phyloP scores from a whole-genome alignment of 2,888 invertebrate genomes.

The Gymnocheta viridis region DNA sequence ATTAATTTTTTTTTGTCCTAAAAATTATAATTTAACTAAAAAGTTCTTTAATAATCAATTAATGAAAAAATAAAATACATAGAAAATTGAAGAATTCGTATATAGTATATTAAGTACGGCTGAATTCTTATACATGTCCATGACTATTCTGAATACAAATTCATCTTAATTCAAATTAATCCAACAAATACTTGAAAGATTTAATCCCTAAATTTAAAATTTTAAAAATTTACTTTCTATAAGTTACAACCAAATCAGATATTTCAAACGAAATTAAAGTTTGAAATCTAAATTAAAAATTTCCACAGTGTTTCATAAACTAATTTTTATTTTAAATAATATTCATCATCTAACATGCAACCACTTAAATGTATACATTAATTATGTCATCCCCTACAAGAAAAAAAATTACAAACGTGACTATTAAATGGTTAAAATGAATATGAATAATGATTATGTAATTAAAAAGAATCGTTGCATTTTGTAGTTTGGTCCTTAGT shows the following conservation, averaged over 20 bases:
- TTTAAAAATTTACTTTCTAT: neutral
- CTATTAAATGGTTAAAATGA: conserved; percentile 64
- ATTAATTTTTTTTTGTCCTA: too few relatives aligned
- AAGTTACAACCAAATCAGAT: neutral
- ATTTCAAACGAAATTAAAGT: neutral
- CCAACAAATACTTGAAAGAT: too few relatives aligned
- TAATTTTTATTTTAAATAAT: neutral
- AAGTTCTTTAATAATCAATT: too few relatives aligned
- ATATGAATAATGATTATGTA: conserved; percentile 66
- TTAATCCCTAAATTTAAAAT: too few relatives aligned
- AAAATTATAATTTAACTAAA: too few relatives aligned
- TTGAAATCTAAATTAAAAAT: neutral
- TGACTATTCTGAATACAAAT: too few relatives aligned
- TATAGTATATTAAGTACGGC: too few relatives aligned
- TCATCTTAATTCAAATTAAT: too few relatives aligned
- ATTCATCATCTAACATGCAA: conserved; percentile 14
- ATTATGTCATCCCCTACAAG: conserved; percentile 15
- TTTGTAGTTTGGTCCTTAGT: neutral
- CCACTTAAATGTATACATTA: conserved; percentile 21
- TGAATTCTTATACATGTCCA: too few relatives aligned
- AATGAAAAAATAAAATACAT: too few relatives aligned
- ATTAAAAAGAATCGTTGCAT: conserved; percentile 58
- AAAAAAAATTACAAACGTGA: conserved; percentile 43
- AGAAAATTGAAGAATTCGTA: too few relatives aligned
- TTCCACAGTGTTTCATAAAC: neutral